Evolutionary conservation across 2,797 vertebrate species (phyloP).

Genomic region (Zalophus californianus): DNA sequence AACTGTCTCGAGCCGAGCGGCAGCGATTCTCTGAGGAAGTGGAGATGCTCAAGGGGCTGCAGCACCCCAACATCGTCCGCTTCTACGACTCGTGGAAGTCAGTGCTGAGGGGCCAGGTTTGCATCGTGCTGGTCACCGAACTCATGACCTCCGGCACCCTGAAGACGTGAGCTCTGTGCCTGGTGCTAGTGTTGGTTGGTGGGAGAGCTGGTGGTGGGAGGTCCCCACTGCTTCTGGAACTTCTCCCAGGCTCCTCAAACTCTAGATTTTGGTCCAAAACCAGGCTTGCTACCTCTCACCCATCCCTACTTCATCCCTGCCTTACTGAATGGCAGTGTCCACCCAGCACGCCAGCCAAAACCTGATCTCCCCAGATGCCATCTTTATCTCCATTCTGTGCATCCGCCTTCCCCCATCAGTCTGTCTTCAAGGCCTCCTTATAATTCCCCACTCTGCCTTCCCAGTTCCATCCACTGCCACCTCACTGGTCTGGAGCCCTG

Average conservation of each 20-base stretch:
- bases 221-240: not conserved
- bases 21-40: constrained; percentile 99
- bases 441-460: not conserved
- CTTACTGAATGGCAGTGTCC: not conserved
- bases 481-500: not conserved
- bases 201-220: not conserved
- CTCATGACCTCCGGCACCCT: constrained; percentile 99
- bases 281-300: not conserved
- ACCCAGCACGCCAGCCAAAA: not conserved
- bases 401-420: not conserved
- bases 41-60: constrained; percentile 98
- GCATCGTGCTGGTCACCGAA: constrained; percentile 97
- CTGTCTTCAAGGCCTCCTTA: not conserved
- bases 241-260: not conserved
- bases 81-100: constrained; percentile 99
- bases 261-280: not conserved
- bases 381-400: not conserved
- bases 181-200: not conserved
- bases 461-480: not conserved
- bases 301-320: not conserved
- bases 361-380: not conserved
- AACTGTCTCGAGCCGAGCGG: constrained; percentile 95
- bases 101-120: constrained; percentile 95
- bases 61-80: constrained; percentile 99
- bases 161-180: constrained; percentile 93